Base-by-base conservation (phyloP, 2,888 invertebrate genomes). In the Rhamnusium bicolor region DNA sequence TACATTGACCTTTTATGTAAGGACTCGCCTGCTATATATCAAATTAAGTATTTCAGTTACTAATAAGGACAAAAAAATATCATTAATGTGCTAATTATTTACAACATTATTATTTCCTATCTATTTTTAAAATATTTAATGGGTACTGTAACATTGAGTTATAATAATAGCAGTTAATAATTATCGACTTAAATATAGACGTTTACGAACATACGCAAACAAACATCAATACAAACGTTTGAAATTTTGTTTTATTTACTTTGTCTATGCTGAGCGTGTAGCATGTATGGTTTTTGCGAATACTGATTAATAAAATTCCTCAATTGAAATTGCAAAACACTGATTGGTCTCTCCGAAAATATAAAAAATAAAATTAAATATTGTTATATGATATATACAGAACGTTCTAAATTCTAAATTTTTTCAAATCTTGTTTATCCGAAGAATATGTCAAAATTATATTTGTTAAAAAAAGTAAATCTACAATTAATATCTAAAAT, bases 1-100 rank as follows among this genome's bases (percentile, higher is more conserved):
- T 21, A 54, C 53, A 54, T 21, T n/a, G 19, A 54, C 53, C 53
- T 54, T 54, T 54, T 12, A 21, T 21, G 53, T 12, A 21, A 54
- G 24, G 19, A 16, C 21, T 32, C 12, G 8, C 5, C 32, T 32
- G 10, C 2, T 10, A 32, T 32, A 32, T 32, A 32, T 32, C 8
- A 32, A 32, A 32, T 10, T 32, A 32, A 32, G 8, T 32, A 32
- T 10, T 32, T 10, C 10, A 10, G 8, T 32, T 10, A 32, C 2
- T 32, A 10, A 32, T 10, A 32, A 10, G 8, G 1, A 2, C 12
- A 10, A 32, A 32, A 10, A 10, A 32, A 32, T n/a, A n/a, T n/a
- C 8, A 32, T 10, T 32, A 10, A 32, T 32, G 32, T 32, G 32
- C 1, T 10, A 10, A 10, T 32, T 32, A 5, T 18, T 19, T 51